Evolutionary conservation across 2,888 invertebrate genomes (phyloP), one percentile per base, ranked within the genome.

Genomic region (Calephelis perditalis): DNA sequence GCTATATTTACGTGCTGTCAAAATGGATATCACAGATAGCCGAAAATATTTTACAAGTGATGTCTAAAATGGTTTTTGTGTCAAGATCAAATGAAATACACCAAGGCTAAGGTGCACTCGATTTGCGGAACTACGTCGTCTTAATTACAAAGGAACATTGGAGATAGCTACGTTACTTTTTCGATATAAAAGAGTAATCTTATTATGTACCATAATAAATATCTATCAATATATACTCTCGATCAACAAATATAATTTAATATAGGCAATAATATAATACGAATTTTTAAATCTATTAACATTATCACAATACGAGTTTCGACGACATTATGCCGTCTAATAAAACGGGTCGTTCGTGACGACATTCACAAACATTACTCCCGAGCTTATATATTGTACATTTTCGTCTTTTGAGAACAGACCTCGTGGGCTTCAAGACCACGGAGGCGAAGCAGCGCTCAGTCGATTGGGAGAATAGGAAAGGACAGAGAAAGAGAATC

Each of bases 221-320:
- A 85, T 84, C 82, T 84, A 84, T 83, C 82, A 84, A 84, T 85
- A 82, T 84, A 84, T 83, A 82, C 77, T 81, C 79, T 83, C 83
- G 78, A 81, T 84, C 84, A 83, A 85, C 85, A 84, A 84, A 84
- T 84, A 84, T 84, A 84, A 84, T 83, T 82, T 81, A 82, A 78
- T 80, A 81, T 81, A 81, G 80, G 80, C 81, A 79, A 81, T 81
- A 81, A 79, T 79, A 81, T 79, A 78, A 79, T 81, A 82, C 81
- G 78, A 81, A 78, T 75, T 77, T 72, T 77, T 77, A 76, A 79
- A 78, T 74, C 77, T 82, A 83, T 77, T 75, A 79, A 82, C 83
- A 78, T 82, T 86, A 84, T 84, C 84, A 86, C 85, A 84, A 75
- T 78, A 80, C 74, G 78, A 81, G 79, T 80, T 76, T 74, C 79